Conservation (phyloP, 1,140 invertebrate genomes). For the Drosophila ercepeae region DNA sequence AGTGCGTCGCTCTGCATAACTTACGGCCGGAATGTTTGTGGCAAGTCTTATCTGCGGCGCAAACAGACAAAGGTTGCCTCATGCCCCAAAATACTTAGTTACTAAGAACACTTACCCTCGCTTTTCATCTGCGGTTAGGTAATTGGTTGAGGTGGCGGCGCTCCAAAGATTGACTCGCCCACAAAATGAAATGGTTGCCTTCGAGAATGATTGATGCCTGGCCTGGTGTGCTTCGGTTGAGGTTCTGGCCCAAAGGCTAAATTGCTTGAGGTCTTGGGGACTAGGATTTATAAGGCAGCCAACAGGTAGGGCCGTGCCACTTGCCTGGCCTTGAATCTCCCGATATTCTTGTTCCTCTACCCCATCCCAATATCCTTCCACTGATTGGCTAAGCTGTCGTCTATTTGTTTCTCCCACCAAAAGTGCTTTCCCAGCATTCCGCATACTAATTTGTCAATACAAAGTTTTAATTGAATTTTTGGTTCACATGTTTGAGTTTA, state of each 20-base stretch:
- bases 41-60: constrained; percentile 42
- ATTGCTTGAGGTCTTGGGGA: constrained; percentile 46
- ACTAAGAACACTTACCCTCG: not conserved
- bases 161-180: constrained; percentile 51
- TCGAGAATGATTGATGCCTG: constrained; percentile 54
- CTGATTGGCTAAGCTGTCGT: constrained; percentile 18
- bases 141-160: constrained; percentile 56
- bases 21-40: constrained; percentile 45
- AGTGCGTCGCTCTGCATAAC: constrained; percentile 59
- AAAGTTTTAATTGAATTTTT: constrained; percentile 60
- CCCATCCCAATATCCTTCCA: not conserved
- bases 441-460: constrained; percentile 53
- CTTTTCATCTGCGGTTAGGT: constrained; percentile 35
- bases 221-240: constrained; percentile 2
- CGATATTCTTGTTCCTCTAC: not conserved
- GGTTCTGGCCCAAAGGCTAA: constrained; percentile 51
- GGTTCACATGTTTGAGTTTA: constrained; percentile 30
- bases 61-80: constrained; percentile 36
- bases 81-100: not conserved
- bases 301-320: constrained; percentile 22
- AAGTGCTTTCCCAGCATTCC: constrained; percentile 18
- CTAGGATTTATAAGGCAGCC: constrained; percentile 53
- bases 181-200: constrained; percentile 65
- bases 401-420: not conserved
- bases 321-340: constrained; percentile 5